A percentile compares a stretch with the other conserved stretches of the same genome.
These are phyloP conservation scores for Ondatra zibethicus DNA, from an alignment of 2,113 vertebrate species.

Conservation along the genomic window DNA sequence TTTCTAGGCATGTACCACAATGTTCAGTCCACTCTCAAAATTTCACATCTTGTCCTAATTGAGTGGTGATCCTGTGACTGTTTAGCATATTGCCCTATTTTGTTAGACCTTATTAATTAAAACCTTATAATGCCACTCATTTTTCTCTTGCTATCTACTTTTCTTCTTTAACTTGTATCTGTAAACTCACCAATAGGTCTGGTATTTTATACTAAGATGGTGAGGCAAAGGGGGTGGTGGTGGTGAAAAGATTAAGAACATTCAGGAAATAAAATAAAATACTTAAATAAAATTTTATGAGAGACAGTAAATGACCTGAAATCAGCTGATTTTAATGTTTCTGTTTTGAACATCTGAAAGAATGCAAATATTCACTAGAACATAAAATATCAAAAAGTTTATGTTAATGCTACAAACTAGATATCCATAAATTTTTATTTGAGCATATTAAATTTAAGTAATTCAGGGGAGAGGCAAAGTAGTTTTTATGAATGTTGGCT, in stretches of 20 bases:
- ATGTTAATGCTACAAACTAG: not conserved
- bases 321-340: not conserved
- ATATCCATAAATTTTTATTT: not conserved
- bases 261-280: not conserved
- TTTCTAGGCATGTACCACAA: too few relatives aligned
- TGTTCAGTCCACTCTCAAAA: not conserved
- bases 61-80: not conserved
- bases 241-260: not conserved
- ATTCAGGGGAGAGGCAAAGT: not conserved
- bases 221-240: not conserved
- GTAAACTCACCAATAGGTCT: not conserved
- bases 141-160: not conserved
- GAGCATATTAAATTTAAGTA: not conserved
- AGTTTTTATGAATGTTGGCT: not conserved
- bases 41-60: not conserved
- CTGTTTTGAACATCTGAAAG: not conserved
- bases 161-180: not conserved
- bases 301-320: not conserved
- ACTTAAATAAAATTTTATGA: not conserved
- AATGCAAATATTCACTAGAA: not conserved
- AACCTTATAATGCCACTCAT: not conserved
- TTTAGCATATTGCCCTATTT: not conserved
- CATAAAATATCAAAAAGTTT: not conserved
- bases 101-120: not conserved
- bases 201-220: not conserved